Evolutionary conservation across 2,797 vertebrate genomes (phyloP), one percentile per base, ranked within the genome.

Genomic region (Melanogrammus aeglefinus): DNA sequence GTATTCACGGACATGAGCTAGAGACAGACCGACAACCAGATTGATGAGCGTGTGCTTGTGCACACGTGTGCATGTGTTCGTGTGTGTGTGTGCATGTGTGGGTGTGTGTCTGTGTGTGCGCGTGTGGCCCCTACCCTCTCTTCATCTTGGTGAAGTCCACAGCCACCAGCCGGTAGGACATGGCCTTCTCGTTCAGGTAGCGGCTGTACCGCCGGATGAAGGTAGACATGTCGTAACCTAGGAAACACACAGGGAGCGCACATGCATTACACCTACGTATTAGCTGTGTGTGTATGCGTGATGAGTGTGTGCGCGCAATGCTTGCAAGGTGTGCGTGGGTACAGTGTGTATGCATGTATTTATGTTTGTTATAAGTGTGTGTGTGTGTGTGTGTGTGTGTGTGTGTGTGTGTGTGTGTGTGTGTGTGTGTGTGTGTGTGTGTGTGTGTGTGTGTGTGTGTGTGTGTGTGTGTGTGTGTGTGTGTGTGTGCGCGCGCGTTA

Each of bases 101-200:
- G 13, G 33, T 38, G 41, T 24, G 21, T n/a, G 73, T 75, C 47
- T 35, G 69, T 72, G 38, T 5, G 69, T 38, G 39, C 16, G 36
- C n/a, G 73, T 44, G 21, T 24, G 10, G 47, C 44, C 24, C 95
- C 84, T 92, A 98, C 97, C 97, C 97, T 89, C 96, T 94, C 91
- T 97, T 98, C 96, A 96, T 96, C 95, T 99, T 98, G 91, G 97
- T 98, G 93, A 99, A 96, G 92, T 99, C 97, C 88, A 96, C 96
- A 73, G 96, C 95, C 85, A 98, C 95, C 88, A 97, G 94, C 86
- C 97, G 94, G 87, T 96, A 99, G 16, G 97, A 96, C 86, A 98
- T 95, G 84, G 96, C 97, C 93, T 98, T 99, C 93, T 98, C 97
- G 73, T 98, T 99, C 94, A 98, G 94, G 91, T 97, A 99, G 87